Evolutionary conservation across 1,140 invertebrate species (phyloP).

Genomic region (Eueides isabella): DNA sequence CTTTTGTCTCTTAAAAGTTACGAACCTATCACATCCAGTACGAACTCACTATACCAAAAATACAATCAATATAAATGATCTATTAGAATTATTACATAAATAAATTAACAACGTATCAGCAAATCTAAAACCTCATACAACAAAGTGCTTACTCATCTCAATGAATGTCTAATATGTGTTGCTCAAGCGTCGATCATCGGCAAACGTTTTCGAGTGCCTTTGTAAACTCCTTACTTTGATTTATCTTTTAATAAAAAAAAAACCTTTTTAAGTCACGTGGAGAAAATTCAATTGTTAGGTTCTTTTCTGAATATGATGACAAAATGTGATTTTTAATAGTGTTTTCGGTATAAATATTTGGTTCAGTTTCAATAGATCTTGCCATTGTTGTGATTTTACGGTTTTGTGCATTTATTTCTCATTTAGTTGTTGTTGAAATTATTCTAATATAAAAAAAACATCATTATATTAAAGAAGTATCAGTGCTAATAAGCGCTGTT

Average conservation of each 20-base stretch:
- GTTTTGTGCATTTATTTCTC: not conserved
- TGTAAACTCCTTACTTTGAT: constrained; percentile 45
- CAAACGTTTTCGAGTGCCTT: constrained; percentile 46
- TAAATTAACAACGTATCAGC: constrained; percentile 12
- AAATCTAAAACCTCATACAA: constrained; percentile 1
- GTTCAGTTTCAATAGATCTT: not conserved
- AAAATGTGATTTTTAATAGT: constrained; percentile 9
- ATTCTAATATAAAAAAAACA: too few relatives aligned
- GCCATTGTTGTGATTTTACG: not conserved
- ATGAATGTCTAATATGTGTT: constrained; percentile 74
- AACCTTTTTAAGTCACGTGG: constrained; percentile 28
- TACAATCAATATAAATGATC: too few relatives aligned
- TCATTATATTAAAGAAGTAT: too few relatives aligned
- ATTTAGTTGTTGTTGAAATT: not conserved
- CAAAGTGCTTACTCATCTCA: constrained; percentile 60
- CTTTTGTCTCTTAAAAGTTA: too few relatives aligned
- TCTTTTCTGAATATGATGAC: constrained; percentile 16
- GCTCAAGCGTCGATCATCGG: constrained; percentile 53
- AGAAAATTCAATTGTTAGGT: constrained; percentile 23
- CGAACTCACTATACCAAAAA: too few relatives aligned
- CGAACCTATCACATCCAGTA: too few relatives aligned
- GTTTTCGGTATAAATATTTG: not conserved
- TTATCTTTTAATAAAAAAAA: constrained; percentile 39
- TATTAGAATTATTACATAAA: not conserved
- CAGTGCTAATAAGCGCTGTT: too few relatives aligned